Conservation (phyloP, 2,888 invertebrate species). For the Nomada ferruginata region DNA sequence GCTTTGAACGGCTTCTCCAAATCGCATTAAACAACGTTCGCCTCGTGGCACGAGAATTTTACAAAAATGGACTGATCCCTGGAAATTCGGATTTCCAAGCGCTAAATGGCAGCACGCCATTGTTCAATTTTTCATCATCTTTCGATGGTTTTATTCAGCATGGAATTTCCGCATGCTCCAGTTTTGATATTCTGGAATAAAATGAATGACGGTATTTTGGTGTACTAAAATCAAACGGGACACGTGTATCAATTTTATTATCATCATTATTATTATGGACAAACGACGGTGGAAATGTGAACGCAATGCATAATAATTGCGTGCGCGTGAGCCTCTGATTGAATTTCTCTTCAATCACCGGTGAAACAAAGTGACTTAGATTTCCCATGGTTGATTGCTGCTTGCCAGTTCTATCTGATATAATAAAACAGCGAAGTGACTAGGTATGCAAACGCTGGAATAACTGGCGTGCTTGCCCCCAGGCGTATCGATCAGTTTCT, state of each 20-base stretch:
- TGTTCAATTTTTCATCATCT: neutral
- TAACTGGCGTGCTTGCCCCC: neutral
- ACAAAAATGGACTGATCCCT: neutral
- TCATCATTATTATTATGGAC: neutral
- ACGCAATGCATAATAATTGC: neutral
- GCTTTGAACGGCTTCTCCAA: conserved; percentile 46
- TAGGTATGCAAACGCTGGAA: conserved; percentile 1
- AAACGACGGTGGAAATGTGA: no score
- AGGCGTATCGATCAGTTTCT: neutral
- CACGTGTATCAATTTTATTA: no score
- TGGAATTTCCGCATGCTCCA: no score
- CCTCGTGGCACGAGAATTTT: conserved; percentile 1
- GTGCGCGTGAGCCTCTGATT: neutral
- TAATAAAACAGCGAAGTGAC: neutral
- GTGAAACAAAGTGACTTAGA: neutral
- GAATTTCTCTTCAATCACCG: neutral
- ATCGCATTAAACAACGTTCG: conserved; percentile 43
- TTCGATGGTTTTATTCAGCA: no score
- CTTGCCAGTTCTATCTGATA: neutral
- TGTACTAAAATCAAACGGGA: no score
- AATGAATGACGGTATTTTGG: no score
- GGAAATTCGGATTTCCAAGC: neutral
- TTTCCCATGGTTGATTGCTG: neutral
- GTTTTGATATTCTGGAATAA: no score
- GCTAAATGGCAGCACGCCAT: neutral